Conservation (phyloP, 2,797 vertebrate genomes). For the Eospalax fontanierii region DNA sequence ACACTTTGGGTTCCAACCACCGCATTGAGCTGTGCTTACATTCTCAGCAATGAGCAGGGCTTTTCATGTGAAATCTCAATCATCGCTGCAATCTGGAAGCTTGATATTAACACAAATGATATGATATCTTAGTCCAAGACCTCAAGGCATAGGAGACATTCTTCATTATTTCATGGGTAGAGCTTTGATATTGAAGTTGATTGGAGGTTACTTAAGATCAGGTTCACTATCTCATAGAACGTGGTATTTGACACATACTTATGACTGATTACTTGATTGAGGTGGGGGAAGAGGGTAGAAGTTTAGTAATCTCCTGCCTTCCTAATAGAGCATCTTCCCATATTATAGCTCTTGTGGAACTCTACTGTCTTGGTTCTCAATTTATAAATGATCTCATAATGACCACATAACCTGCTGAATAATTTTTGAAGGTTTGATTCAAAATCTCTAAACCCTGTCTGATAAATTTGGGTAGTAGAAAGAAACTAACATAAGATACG, state of each 20-base stretch:
- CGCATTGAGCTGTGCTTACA: background rate
- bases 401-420: background rate
- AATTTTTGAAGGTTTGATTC: background rate
- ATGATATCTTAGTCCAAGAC: background rate
- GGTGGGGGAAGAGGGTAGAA: background rate
- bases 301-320: background rate
- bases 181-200: background rate
- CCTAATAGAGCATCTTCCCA: background rate
- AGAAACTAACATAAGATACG: background rate
- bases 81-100: background rate
- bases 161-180: background rate
- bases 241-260: background rate
- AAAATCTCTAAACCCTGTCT: background rate
- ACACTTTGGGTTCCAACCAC: background rate
- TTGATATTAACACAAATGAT: background rate
- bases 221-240: too few relatives aligned
- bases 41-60: background rate
- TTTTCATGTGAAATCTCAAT: background rate
- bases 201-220: slow-evolving; percentile 18
- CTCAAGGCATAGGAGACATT: background rate
- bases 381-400: background rate
- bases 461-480: background rate
- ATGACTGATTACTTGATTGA: background rate
- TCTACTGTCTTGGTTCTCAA: background rate
- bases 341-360: background rate